Conservation (phyloP, 30 jellyfish, hydroid and myxozoan species). For the Aurelia sp. region DNA sequence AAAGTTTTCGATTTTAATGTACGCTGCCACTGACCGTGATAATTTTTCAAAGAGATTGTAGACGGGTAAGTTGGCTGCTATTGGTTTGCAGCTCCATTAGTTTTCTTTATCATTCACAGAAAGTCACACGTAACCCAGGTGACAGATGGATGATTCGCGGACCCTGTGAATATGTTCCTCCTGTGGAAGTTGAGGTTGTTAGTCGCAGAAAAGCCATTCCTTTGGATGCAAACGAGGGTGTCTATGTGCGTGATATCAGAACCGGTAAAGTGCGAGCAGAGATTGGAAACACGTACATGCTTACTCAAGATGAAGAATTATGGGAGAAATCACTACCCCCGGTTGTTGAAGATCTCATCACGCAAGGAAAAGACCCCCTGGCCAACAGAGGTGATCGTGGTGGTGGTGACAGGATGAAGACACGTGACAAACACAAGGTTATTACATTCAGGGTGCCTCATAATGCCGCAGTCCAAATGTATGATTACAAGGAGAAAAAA, state of each 20-base stretch:
- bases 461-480: slow-evolving; percentile 96
- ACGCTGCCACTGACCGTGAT: too few species aligned
- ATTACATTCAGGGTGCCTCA: slow-evolving; percentile 96
- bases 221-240: slow-evolving; percentile 99
- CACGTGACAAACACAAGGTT: slow-evolving; percentile 91
- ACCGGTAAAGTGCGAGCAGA: slow-evolving; percentile 97
- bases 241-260: slow-evolving; percentile 89
- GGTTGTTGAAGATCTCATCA: slow-evolving; percentile 92
- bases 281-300: slow-evolving; percentile 95
- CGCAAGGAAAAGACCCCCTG: slow-evolving; percentile 90
- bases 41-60: too few species aligned
- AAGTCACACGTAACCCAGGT: slow-evolving; percentile 82
- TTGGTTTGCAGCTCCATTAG: too few species aligned
- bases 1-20: too few species aligned
- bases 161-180: slow-evolving; percentile 97
- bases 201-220: slow-evolving; percentile 95
- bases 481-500: slow-evolving; percentile 95
- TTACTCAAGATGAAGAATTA: slow-evolving; percentile 92
- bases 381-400: slow-evolving; percentile 92
- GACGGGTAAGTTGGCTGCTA: too few species aligned
- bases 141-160: slow-evolving; percentile 99
- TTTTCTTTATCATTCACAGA: slow-evolving; percentile 4
- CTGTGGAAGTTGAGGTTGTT: slow-evolving; percentile 97
- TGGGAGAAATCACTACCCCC: slow-evolving; percentile 97
- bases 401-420: slow-evolving; percentile 26